Evolutionary conservation across 2,797 vertebrate genomes (phyloP).

Genomic region (Lacerta bilineata): DNA sequence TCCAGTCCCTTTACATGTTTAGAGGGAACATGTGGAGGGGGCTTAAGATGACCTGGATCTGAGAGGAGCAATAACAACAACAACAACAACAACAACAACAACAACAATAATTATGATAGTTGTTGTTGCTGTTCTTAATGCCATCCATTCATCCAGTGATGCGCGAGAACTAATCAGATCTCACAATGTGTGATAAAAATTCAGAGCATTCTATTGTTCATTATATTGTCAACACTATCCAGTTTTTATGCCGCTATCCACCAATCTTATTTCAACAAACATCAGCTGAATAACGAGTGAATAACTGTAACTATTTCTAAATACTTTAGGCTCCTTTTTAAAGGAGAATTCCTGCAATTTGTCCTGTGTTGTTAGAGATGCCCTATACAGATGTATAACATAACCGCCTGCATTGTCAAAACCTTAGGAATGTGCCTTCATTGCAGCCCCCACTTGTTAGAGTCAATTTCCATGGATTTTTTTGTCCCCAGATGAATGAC

Average conservation of each 20-base stretch:
- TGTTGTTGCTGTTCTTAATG: too few relatives aligned
- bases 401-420: constrained; percentile 42
- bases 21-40: too few relatives aligned
- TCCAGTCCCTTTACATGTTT: too few relatives aligned
- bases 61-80: too few relatives aligned
- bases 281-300: constrained; percentile 20
- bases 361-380: constrained; percentile 36
- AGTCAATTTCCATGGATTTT: constrained; percentile 48
- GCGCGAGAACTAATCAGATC: too few relatives aligned
- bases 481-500: constrained; percentile 56
- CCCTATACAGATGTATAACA: constrained; percentile 22
- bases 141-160: too few relatives aligned
- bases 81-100: too few relatives aligned
- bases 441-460: constrained; percentile 49
- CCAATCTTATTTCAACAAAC: background rate
- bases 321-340: constrained; percentile 27
- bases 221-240: background rate
- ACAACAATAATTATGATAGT: too few relatives aligned
- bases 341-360: background rate
- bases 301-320: constrained; percentile 28
- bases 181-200: background rate
- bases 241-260: background rate
- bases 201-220: background rate
- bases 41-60: too few relatives aligned
- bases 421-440: constrained; percentile 52